Conservation (phyloP, 2,113 vertebrate genomes). For the Hippopotamus amphibius region DNA sequence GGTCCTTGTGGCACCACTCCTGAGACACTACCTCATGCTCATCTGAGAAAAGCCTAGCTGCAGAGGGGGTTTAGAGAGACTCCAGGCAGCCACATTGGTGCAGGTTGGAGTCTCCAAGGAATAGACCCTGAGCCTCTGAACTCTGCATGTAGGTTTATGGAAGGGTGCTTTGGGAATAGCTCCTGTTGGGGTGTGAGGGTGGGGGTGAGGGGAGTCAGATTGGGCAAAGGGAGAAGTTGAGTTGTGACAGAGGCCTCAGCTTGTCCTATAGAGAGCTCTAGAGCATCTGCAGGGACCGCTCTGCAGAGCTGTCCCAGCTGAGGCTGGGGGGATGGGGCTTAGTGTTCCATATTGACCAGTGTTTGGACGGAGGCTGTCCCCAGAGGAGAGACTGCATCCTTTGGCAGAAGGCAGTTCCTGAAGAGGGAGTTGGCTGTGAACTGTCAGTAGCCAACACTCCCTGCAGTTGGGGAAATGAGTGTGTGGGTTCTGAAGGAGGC, state of each 20-base stretch:
- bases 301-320: not conserved
- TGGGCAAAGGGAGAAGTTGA: not conserved
- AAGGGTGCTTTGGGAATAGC: not conserved
- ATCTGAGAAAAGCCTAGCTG: not conserved
- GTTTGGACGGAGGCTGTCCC: not conserved
- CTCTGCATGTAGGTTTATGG: fast-evolving
- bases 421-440: not conserved
- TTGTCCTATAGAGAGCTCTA: not conserved
- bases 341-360: fast-evolving
- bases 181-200: too few relatives aligned
- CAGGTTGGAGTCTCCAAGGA: not conserved
- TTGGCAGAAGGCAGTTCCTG: not conserved
- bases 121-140: not conserved
- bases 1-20: not conserved
- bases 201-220: fast-evolving
- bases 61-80: not conserved
- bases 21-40: not conserved
- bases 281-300: not conserved
- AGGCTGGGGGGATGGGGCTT: not conserved
- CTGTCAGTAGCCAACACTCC: not conserved
- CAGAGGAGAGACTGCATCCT: not conserved
- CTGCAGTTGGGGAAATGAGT: not conserved
- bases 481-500: not conserved
- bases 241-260: not conserved
- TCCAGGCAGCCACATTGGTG: not conserved